phyloP scores from a whole-genome alignment of 2,797 vertebrate genomes.

The Urophycis tenuis region DNA sequence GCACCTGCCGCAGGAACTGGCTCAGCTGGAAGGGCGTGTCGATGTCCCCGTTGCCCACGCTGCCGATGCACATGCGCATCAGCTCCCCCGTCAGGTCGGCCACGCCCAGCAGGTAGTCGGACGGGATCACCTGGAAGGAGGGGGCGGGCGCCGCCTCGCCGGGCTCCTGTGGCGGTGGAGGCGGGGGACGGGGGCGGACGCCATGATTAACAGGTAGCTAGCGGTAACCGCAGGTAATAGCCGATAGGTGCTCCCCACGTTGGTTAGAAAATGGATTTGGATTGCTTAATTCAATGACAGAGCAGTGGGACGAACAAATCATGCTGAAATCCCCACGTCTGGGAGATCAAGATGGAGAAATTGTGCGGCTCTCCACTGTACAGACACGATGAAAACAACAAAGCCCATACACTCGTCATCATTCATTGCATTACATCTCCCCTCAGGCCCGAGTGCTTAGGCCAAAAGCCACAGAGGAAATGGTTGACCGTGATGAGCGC shows the following conservation, averaged over 20 bases:
- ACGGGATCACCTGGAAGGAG: conserved; percentile 86
- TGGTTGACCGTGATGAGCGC: not conserved
- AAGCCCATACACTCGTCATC: not conserved
- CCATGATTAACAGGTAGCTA: not conserved
- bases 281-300: too few relatives aligned
- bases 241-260: not conserved
- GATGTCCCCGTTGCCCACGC: conserved; percentile 94
- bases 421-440: not conserved
- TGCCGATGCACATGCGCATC: conserved; percentile 96
- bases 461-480: not conserved
- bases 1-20: conserved; percentile 90
- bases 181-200: not conserved
- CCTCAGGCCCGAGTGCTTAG: not conserved
- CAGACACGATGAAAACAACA: not conserved
- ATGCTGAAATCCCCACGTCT: not conserved
- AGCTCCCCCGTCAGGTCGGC: conserved; percentile 95
- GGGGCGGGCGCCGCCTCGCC: conserved; percentile 53
- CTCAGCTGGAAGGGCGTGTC: conserved; percentile 97
- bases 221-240: not conserved
- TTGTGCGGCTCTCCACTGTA: not conserved
- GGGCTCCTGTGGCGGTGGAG: not conserved
- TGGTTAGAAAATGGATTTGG: not conserved
- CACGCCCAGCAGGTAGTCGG: conserved; percentile 93
- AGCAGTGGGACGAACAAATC: too few relatives aligned
- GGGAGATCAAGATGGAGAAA: not conserved